Base-by-base conservation (phyloP, 2,113 vertebrate genomes). In the Corydoras sp. region DNA sequence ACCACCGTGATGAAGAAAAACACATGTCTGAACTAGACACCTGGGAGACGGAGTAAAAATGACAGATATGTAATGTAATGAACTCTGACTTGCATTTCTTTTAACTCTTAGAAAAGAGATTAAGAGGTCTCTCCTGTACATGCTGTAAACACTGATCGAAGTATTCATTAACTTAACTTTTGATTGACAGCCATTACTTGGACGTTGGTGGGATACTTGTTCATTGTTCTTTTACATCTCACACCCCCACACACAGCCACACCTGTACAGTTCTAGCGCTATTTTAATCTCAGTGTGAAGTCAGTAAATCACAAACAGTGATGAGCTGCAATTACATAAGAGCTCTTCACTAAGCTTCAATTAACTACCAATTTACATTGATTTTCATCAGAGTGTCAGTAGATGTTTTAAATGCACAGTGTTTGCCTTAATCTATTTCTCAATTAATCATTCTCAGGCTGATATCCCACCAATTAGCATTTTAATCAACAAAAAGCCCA, bases 311-410 rank as follows among this genome's bases (percentile, higher is more conserved):
- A 61, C 62, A 76, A 74, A 75, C 71, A 70, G 69, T 69, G 69
- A 78, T 76, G 68, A 74, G 62, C 61, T 55, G 48, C 74, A 73
- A 76, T 74, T 74, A 79, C 56, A 74, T 64, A 50, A 73, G 66
- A 67, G 72, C 73, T 66, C 77, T 79, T 77, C 76, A 71, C 72
- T 71, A 74, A 65, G 68, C 68, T 74, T 79, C 65, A 78, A 75
- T 79, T 83, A 79, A 76, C 72, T 68, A 69, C 73, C 71, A 79
- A 72, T 83, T 81, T 80, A 80, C 72, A 49, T 64, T 63, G 63
- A 62, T 74, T 81, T 74, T 54, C 32, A 73, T 69, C 61, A 65
- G 62, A 67, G 71, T 76, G 70, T 18, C 35, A 24, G 51, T 68
- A 50, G 48, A 61, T 64, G 48, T 62, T 68, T 69, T 74, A 68